Conservation (phyloP, 2,888 invertebrate genomes). For the Pammene aurita region DNA sequence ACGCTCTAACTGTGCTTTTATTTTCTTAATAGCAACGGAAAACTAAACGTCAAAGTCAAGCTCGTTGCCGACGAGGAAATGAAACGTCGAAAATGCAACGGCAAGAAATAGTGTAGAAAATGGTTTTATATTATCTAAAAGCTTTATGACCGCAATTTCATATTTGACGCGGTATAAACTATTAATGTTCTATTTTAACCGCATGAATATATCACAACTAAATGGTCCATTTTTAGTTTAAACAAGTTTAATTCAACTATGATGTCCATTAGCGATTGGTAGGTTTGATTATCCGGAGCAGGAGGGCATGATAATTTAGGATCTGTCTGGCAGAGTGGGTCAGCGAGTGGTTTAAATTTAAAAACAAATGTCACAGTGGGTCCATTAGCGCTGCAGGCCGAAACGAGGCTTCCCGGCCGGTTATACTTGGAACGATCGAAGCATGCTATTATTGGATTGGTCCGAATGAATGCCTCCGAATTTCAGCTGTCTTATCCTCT, state of each 20-base stretch:
- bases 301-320: constrained; percentile 59
- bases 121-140: not conserved
- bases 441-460: constrained; percentile 76
- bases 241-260: constrained; percentile 25
- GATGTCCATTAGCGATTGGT: constrained; percentile 35
- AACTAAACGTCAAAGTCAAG: constrained; percentile 26
- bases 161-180: constrained; percentile 19
- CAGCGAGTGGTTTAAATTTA: constrained; percentile 71
- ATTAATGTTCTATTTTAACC: constrained; percentile 16
- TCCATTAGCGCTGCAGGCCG: constrained; percentile 78
- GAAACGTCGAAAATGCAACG: constrained; percentile 11
- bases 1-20: constrained; percentile 31
- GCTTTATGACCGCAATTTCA: constrained; percentile 24
- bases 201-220: constrained; percentile 14
- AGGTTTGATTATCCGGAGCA: constrained; percentile 52
- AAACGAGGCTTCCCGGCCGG: constrained; percentile 63
- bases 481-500: constrained; percentile 61
- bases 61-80: constrained; percentile 11
- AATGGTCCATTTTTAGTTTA: constrained; percentile 27
- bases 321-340: constrained; percentile 69
- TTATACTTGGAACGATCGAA: constrained; percentile 79
- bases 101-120: constrained; percentile 11
- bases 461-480: constrained; percentile 63
- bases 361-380: constrained; percentile 70
- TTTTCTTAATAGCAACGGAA: constrained; percentile 21